Evolutionary conservation across 2,797 vertebrate genomes (phyloP).

Genomic region (Hippoglossus hippoglossus): DNA sequence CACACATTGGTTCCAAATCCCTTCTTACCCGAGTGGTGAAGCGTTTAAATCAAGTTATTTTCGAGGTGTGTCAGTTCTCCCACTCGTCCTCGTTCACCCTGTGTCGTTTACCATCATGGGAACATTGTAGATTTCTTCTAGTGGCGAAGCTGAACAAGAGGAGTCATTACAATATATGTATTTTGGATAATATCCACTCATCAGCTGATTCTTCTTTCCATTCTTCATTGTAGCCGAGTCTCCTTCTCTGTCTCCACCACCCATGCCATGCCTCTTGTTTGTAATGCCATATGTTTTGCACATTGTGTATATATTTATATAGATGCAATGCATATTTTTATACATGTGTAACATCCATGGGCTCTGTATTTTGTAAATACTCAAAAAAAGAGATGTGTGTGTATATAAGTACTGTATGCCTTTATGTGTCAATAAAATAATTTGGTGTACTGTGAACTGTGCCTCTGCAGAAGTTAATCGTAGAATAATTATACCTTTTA

Average conservation of each 20-base stretch:
- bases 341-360: slow-evolving; percentile 95
- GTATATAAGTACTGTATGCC: slow-evolving; percentile 86
- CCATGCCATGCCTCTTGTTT: slow-evolving; percentile 88
- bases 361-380: slow-evolving; percentile 97
- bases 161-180: neutral
- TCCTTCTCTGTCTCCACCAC: slow-evolving; percentile 29
- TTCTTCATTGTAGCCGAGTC: slow-evolving; percentile 20
- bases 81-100: slow-evolving; percentile 8
- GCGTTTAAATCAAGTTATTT: neutral
- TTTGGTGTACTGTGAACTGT: slow-evolving; percentile 84
- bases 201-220: neutral
- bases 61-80: slow-evolving; percentile 19
- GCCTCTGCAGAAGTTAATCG: neutral
- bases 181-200: neutral
- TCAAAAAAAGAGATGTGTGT: slow-evolving; percentile 84
- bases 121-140: slow-evolving; percentile 6
- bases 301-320: slow-evolving; percentile 97
- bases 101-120: neutral
- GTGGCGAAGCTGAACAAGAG: neutral
- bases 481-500: neutral
- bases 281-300: slow-evolving; percentile 98
- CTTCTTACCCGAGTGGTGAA: slow-evolving; percentile 42
- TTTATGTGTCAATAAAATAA: slow-evolving; percentile 92
- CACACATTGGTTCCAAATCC: slow-evolving; percentile 25
- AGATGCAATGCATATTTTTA: slow-evolving; percentile 96